Percentiles rank a stretch among this genome's conserved stretches.
These are phyloP conservation scores for Melanotaenia nigrans DNA, from an alignment of 2,797 vertebrate genomes.

Conservation along the genomic window DNA sequence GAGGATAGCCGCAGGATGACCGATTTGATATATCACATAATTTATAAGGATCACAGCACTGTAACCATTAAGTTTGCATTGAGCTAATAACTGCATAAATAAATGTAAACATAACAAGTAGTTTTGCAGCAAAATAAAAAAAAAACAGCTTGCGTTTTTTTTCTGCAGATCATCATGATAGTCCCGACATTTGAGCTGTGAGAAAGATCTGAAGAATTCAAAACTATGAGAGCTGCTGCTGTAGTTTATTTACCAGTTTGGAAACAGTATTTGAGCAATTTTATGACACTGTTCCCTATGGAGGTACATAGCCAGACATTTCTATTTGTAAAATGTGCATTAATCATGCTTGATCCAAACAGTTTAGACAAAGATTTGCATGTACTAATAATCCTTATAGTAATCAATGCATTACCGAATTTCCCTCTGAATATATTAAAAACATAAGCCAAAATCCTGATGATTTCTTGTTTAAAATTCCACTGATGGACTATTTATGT, in stretches of 20 bases:
- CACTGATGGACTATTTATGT: not conserved
- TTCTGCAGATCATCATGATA: not conserved
- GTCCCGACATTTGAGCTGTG: not conserved
- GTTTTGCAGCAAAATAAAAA: too few relatives aligned
- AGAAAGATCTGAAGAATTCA: too few relatives aligned
- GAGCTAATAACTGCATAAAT: too few relatives aligned
- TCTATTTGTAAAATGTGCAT: not conserved
- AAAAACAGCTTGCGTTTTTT: too few relatives aligned
- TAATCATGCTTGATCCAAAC: too few relatives aligned
- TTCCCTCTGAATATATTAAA: constrained; percentile 2
- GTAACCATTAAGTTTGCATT: not conserved
- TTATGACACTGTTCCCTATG: not conserved
- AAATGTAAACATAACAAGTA: too few relatives aligned
- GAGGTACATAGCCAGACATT: not conserved
- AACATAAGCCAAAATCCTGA: constrained; percentile 1
- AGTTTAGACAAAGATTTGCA: not conserved
- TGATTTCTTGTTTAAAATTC: not conserved
- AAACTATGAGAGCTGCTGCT: not conserved
- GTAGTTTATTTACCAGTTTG: not conserved
- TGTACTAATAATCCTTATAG: not conserved
- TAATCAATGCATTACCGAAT: not conserved
- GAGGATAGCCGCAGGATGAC: too few relatives aligned
- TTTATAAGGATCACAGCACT: not conserved
- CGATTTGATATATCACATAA: too few relatives aligned
- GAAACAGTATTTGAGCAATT: not conserved